Base-by-base conservation (phyloP, 2,113 vertebrate genomes). In the Ptilonorhynchus violaceus region DNA sequence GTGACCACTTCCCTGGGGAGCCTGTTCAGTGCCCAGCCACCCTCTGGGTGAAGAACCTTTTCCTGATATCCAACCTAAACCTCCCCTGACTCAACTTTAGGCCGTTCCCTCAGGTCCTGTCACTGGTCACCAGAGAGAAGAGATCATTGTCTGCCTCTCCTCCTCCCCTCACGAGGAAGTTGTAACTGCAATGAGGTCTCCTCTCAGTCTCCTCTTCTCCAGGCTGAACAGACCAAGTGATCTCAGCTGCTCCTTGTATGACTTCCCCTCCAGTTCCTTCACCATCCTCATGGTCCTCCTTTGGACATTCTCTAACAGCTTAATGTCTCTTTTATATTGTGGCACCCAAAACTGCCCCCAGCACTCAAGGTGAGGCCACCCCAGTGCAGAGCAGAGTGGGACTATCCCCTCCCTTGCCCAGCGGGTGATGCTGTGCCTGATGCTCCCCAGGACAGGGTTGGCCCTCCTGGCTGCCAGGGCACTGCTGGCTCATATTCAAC, bases 291-390 rank as follows among this genome's bases (percentile, higher is more conserved):
- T 19, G 22, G 2, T 3, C 27, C 23, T 85, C 30, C 50, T 75
- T 41, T 75, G n/a, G 58, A 11, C 58, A 33, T 22, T 56, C 7
- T 33, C 35, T n/a, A 20, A 30, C 1, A 11, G 35, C 15, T 58
- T 58, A 2, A 16, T n/a, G 13, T n/a, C 35, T 3, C 4, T 75
- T 56, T 35, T 30, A 13, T 41, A 6, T n/a, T 49, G 35, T 49
- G 50, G 4, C 10, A 8, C 24, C 30, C 50, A 66, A 1, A 47
- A 2, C 23, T 30, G n/a, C 12, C 28, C 42, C 50, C 50, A 85
- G 42, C 15, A 16, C 10, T 75, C 0, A 4, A 56, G 30, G 23
- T 56, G 49, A 46, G 33, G 22, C 18, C 0, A 9, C 10, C 19
- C 22, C 82, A 56, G 59, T 0, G 0, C 59, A 64, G 41, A 55